phyloP scores from a whole-genome alignment of 2,113 vertebrate genomes.

The Cichladusa arquata region DNA sequence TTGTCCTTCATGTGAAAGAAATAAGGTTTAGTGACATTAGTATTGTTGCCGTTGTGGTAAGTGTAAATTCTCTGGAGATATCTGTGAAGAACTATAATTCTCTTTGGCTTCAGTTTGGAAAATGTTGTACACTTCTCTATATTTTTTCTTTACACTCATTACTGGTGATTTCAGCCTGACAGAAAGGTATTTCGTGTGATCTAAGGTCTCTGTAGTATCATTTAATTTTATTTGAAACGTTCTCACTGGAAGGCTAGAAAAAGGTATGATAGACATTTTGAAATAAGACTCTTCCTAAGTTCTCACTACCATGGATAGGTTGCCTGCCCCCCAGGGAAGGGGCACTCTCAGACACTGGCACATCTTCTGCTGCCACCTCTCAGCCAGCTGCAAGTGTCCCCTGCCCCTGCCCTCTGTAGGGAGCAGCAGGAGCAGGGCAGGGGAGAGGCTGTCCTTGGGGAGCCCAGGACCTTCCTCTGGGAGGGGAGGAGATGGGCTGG shows the following conservation, averaged over 20 bases:
- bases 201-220: neutral
- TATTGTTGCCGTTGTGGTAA: neutral
- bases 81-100: neutral
- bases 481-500: neutral
- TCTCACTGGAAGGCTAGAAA: neutral
- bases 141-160: neutral
- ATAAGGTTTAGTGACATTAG: neutral
- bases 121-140: neutral
- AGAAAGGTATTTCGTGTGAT: neutral
- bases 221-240: neutral
- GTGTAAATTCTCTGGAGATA: neutral
- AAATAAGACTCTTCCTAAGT: neutral
- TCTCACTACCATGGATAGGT: neutral
- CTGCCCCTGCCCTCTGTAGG: neutral
- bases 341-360: neutral
- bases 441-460: neutral
- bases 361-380: neutral
- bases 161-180: neutral
- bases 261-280: neutral
- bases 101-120: neutral
- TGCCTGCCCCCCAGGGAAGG: neutral
- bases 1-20: neutral
- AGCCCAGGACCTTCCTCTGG: neutral
- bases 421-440: neutral
- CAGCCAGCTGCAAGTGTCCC: accelerated